Base-by-base conservation (phyloP, 2,888 invertebrate species). In the Philonicus albiceps region DNA sequence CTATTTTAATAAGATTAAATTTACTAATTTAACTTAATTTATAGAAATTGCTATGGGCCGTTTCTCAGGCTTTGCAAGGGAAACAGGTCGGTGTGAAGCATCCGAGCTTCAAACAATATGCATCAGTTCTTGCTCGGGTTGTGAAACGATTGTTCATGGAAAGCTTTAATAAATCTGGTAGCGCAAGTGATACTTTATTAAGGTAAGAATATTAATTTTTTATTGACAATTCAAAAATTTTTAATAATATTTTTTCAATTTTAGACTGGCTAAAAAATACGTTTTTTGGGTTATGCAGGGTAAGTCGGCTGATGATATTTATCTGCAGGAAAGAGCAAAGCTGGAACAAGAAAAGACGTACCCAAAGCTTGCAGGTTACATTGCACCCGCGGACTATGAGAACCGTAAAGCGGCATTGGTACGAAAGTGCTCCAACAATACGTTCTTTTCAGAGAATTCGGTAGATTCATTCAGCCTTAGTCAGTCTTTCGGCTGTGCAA, bases 41-140 rank as follows among this genome's bases (percentile, higher is more conserved):
- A 27, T 11, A 91, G 96, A 97, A 97, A 93, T 93, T 97, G 34
- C 92, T 96, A 22, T 96, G 96, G 96, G 96, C 96, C 0, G 96
- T 96, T 4, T 95, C 96, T 2, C 95, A 96, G 90, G 96, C 96
- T 0, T 92, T 97, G 22, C 94, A 96, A 73, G 93, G 93, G 34
- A 95, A 95, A 91, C 96, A 96, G 64, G 95, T 96, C 90, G 94
- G 94, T 0, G 93, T 93, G 0, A 90, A 90, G 34, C 96, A 96
- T 89, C 93, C 95, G 0, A 94, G 95, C 72, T 97, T 96, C 92
- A 95, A 96, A 86, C 93, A 95, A 88, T 95, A 95, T 90, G 96
- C 96, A 3, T 93, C 95, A 0, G 93, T 93, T 1, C 92, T 97
- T 86, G 96, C 95, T 2, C 93, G 95, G 3, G 94, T 95, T 43